A percentile compares a stretch with the other conserved stretches of the same genome.
Conservation (phyloP, 2,113 vertebrate genomes). For the Chitala chitala region DNA sequence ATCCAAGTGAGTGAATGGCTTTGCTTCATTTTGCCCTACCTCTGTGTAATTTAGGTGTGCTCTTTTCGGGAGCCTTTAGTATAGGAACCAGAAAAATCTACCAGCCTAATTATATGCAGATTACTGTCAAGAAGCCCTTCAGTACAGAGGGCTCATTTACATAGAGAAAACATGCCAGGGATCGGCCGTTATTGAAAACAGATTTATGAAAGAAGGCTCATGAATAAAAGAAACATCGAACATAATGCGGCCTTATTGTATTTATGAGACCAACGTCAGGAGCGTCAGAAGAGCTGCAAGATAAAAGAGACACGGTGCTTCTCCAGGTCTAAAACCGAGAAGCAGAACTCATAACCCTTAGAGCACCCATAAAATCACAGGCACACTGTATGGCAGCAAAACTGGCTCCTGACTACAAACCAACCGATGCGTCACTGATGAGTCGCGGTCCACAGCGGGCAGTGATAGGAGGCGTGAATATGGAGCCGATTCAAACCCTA, state of each 20-base stretch:
- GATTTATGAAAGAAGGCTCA: constrained; percentile 51
- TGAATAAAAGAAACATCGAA: constrained; percentile 53
- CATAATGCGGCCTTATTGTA: constrained; percentile 47
- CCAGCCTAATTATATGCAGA: constrained; percentile 53
- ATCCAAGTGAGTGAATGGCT: neutral
- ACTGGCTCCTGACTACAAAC: no score
- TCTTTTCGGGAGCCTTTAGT: neutral
- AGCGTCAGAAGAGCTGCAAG: constrained; percentile 28
- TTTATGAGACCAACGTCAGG: constrained; percentile 42
- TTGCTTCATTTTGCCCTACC: neutral
- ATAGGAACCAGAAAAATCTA: constrained; percentile 25
- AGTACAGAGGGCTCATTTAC: constrained; percentile 51
- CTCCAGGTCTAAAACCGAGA: constrained; percentile 8
- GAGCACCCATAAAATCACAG: constrained; percentile 6
- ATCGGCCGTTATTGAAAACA: constrained; percentile 44
- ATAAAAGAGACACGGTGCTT: neutral
- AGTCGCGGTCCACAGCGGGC: no score
- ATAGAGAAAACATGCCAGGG: constrained; percentile 48
- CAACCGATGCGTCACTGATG: no score
- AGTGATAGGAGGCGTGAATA: no score
- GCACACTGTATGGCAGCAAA: no score
- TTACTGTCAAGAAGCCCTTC: constrained; percentile 37
- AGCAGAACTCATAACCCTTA: neutral
- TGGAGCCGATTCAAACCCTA: no score
- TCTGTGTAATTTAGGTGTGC: neutral